Conservation (phyloP, 2,113 vertebrate genomes). For the Psephotus haematonotus region DNA sequence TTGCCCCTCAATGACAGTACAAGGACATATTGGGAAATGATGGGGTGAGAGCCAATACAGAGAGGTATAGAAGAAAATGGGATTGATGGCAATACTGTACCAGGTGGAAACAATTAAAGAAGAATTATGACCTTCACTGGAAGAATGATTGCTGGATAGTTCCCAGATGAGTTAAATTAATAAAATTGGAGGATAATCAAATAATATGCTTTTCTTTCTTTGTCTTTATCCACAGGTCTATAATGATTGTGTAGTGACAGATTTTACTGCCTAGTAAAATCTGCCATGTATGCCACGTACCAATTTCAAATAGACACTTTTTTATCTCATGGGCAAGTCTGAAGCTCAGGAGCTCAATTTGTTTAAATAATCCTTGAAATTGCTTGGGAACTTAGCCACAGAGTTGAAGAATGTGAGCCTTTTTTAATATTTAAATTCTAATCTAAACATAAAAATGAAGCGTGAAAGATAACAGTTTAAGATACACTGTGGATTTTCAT, state of each 20-base stretch:
- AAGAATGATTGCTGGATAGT: background rate
- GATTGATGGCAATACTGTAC: background rate
- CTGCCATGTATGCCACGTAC: background rate
- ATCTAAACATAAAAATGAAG: background rate
- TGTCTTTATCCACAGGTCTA: background rate
- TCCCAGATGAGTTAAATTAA: constrained; percentile 17
- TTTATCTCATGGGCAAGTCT: background rate
- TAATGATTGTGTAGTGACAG: background rate
- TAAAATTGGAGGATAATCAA: background rate
- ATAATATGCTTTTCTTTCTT: constrained; percentile 3
- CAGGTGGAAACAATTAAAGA: constrained; percentile 38
- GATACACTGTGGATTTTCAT: background rate
- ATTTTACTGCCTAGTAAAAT: background rate
- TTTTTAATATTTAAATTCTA: constrained; percentile 10
- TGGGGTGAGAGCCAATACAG: background rate
- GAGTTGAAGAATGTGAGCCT: background rate
- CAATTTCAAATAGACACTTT: background rate
- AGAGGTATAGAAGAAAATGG: background rate
- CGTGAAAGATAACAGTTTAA: background rate
- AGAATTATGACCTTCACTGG: constrained; percentile 9
- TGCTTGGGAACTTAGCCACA: background rate
- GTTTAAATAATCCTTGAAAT: constrained; percentile 30
- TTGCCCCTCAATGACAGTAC: background rate
- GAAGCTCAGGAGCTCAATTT: background rate
- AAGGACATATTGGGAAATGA: background rate